Base-by-base conservation (phyloP, 2,113 vertebrate genomes). In the Delphinapterus leucas region DNA sequence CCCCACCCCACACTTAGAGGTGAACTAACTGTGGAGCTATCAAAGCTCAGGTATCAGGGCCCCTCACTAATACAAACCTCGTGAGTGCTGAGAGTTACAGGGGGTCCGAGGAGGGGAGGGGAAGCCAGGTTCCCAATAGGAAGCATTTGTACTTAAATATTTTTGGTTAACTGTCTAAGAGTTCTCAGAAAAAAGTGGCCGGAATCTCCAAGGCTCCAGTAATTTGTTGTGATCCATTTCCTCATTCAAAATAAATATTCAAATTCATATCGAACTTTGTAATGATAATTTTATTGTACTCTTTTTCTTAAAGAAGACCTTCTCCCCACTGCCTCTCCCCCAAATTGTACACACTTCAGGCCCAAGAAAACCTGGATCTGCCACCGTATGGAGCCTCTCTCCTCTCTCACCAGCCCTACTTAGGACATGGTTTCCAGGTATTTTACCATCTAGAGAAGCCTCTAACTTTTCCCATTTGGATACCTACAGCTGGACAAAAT, bases 201-300 rank as follows among this genome's bases (percentile, higher is more conserved):
- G 20, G 8, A 88, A 36, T 88, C 28, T 53, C n/a, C 5, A 60
- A 71, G 26, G 0, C 28, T 36, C 53, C 2, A 10, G 18, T 17
- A 33, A 49, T 41, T 53, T 18, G 5, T 61, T 89, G 70, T 55
- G 63, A 70, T 70, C 18, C 65, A 47, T 76, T 74, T 82, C 15
- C 23, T 61, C 44, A 79, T 55, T 96, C 53, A 68, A 89, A 93
- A 82, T 82, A 82, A 96, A 53, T 31, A 70, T 53, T 84, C 18
- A 77, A 63, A 89, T 83, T 53, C 31, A 63, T 28, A 71, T 65
- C 31, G 28, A 83, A 67, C 58, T 74, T 26, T 36, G 33, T 47
- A 67, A 33, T 58, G 49, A 4, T 81, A 18, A 55, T n/a, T 92
- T 80, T 44, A 1, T 28, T 67, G 38, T n/a, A 58, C 8, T 36